phyloP scores from a whole-genome alignment of 2,888 invertebrate species.

The Hirtodrosophila duncani region DNA sequence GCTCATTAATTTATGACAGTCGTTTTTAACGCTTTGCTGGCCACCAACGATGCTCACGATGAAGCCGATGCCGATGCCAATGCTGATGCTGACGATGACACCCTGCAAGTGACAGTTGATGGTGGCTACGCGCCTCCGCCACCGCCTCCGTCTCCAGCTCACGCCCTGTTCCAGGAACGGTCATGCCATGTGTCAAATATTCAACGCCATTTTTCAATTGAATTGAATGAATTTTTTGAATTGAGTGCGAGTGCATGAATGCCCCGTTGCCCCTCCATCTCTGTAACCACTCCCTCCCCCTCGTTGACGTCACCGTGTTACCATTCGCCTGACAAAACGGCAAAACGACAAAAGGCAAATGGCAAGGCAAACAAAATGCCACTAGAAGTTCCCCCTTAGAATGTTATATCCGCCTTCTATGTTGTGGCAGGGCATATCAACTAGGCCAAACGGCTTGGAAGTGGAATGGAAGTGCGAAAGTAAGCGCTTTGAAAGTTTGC shows the following conservation, averaged over 20 bases:
- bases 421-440: no score
- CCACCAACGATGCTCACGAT: slow-evolving; percentile 17
- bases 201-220: slow-evolving; percentile 64
- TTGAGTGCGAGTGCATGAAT: slow-evolving; percentile 53
- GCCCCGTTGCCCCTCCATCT: no score
- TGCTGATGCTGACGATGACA: background rate
- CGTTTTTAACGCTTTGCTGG: slow-evolving; percentile 71
- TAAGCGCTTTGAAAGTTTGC: no score
- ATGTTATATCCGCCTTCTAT: no score
- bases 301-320: slow-evolving; percentile 3
- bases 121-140: slow-evolving; percentile 11
- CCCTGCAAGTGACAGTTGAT: slow-evolving; percentile 56
- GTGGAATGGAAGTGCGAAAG: no score
- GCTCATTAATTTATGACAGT: slow-evolving; percentile 75
- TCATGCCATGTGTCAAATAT: slow-evolving; percentile 64
- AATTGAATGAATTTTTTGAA: slow-evolving; percentile 66
- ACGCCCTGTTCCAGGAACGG: slow-evolving; percentile 6
- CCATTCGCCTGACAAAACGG: no score
- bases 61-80: slow-evolving; percentile 6
- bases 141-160: background rate
- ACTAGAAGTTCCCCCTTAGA: no score
- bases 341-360: no score
- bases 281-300: no score
- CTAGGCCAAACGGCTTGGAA: no score
- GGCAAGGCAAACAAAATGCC: slow-evolving; percentile 36